phyloP scores from a whole-genome alignment of 2,888 invertebrate genomes.

The Gerris lacustris region DNA sequence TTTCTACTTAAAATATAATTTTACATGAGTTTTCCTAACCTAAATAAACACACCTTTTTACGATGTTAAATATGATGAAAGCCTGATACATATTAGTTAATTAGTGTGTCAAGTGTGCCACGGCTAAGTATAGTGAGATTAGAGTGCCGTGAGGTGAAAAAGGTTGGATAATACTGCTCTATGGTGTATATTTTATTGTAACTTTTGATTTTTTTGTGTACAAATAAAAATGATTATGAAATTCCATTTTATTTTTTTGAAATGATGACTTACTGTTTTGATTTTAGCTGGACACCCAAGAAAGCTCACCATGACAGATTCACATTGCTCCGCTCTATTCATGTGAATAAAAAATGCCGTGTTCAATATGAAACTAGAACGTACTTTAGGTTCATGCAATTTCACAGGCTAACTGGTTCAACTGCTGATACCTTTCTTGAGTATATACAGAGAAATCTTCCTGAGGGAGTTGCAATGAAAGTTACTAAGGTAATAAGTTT shows the following conservation, averaged over 20 bases:
- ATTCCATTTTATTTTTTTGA: too few relatives aligned
- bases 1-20: too few relatives aligned
- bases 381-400: constrained; percentile 70
- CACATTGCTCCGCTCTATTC: constrained; percentile 74
- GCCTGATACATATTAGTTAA: too few relatives aligned
- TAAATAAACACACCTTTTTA: too few relatives aligned
- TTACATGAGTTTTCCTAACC: too few relatives aligned
- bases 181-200: constrained; percentile 11
- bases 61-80: too few relatives aligned
- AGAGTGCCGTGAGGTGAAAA: too few relatives aligned
- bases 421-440: constrained; percentile 92
- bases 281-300: constrained; percentile 56
- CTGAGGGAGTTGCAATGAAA: constrained; percentile 92
- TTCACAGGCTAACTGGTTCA: constrained; percentile 80
- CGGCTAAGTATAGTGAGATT: too few relatives aligned
- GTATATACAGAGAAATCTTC: constrained; percentile 90
- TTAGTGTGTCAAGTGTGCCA: too few relatives aligned
- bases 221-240: too few relatives aligned
- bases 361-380: constrained; percentile 94
- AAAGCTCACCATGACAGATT: constrained; percentile 63
- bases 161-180: constrained; percentile 7
- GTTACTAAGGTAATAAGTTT: constrained; percentile 53
- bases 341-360: constrained; percentile 82
- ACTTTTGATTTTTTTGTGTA: too few relatives aligned
- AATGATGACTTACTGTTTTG: constrained; percentile 6